These are phyloP conservation scores for Trogon surrucura DNA, from an alignment of 2,113 vertebrate species.

Conservation along the genomic window DNA sequence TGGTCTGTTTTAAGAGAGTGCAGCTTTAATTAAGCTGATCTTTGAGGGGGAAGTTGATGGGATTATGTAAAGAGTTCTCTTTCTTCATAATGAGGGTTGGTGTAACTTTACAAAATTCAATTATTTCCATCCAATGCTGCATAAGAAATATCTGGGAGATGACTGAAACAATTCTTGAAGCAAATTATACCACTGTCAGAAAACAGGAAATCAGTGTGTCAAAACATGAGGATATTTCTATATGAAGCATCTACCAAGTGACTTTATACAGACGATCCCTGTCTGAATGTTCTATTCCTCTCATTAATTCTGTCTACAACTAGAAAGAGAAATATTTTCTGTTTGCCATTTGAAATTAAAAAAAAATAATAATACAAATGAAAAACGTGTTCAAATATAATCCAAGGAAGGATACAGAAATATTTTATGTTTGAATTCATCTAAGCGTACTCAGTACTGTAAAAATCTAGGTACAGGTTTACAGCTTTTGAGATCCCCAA, in stretches of 20 bases:
- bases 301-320: constrained; percentile 67
- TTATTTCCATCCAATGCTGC: constrained; percentile 40
- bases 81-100: constrained; percentile 12
- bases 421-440: constrained; percentile 57
- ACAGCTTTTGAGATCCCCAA: constrained; percentile 24
- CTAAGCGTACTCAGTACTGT: background rate
- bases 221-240: constrained; percentile 71
- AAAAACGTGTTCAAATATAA: constrained; percentile 32
- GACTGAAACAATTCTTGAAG: constrained; percentile 74
- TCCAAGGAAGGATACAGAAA: background rate
- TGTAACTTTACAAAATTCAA: constrained; percentile 57
- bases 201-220: constrained; percentile 75
- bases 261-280: constrained; percentile 40
- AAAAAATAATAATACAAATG: constrained; percentile 16
- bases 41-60: constrained; percentile 45
- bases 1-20: constrained; percentile 23
- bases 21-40: constrained; percentile 65
- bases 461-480: constrained; percentile 33
- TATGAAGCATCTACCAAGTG: constrained; percentile 43
- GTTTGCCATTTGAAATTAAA: constrained; percentile 46
- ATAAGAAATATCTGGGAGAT: constrained; percentile 63
- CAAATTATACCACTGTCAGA: constrained; percentile 77
- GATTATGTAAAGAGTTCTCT: background rate
- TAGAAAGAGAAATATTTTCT: constrained; percentile 19
- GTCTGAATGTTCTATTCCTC: constrained; percentile 58